Percentiles rank a stretch among this genome's conserved stretches.
Conservation (phyloP, 2,113 vertebrate genomes). For the Mola mola region DNA sequence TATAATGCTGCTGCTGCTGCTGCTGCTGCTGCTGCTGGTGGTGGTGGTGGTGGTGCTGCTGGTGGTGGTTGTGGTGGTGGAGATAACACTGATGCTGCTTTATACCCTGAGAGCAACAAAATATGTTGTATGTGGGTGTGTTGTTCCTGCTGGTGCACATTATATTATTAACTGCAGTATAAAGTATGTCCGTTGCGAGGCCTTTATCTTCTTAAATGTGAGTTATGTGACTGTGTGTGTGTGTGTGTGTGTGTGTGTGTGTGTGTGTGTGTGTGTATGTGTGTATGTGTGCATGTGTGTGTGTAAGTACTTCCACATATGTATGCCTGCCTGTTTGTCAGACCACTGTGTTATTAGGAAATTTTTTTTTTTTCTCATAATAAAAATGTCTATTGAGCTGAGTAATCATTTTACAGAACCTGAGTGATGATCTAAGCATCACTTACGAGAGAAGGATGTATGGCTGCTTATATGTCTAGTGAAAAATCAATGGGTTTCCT, state of each 20-base stretch:
- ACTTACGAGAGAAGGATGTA: slow-evolving; percentile 54
- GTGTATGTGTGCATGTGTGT: neutral
- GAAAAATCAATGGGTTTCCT: slow-evolving; percentile 57
- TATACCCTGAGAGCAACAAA: slow-evolving; percentile 21
- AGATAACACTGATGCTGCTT: slow-evolving; percentile 30
- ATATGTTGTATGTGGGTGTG: neutral
- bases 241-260: neutral
- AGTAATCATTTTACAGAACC: slow-evolving; percentile 54
- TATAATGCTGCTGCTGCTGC: slow-evolving; percentile 47
- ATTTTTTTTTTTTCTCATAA: slow-evolving; percentile 19
- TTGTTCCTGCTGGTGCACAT: too few species aligned
- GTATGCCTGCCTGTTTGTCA: slow-evolving; percentile 16
- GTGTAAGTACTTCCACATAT: slow-evolving; percentile 7
- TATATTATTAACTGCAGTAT: slow-evolving; percentile 12
- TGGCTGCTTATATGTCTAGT: slow-evolving; percentile 39
- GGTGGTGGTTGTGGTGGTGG: neutral
- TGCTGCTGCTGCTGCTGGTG: slow-evolving; percentile 44
- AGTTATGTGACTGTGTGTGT: too few species aligned
- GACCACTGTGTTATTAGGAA: slow-evolving; percentile 30
- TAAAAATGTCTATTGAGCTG: slow-evolving; percentile 57
- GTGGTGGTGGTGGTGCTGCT: slow-evolving; percentile 38
- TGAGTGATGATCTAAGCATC: slow-evolving; percentile 66
- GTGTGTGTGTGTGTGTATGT: neutral
- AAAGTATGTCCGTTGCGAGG: neutral
- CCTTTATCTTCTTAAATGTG: neutral